These are phyloP conservation scores for Ptychadena robeensis DNA, from an alignment of 2,797 vertebrate species.

Conservation along the genomic window DNA sequence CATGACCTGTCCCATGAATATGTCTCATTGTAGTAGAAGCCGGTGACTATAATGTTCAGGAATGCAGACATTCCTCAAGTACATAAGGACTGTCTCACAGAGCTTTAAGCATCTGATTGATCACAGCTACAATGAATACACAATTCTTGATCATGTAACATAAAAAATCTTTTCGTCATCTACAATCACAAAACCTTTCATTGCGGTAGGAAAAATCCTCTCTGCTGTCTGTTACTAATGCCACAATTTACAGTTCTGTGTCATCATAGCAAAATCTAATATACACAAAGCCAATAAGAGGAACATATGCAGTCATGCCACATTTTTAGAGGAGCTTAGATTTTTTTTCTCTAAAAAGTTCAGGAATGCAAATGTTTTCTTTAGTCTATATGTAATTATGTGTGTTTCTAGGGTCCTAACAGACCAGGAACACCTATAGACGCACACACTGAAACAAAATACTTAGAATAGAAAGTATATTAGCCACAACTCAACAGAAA, in stretches of 20 bases:
- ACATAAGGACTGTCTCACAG: neutral
- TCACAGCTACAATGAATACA: conserved; percentile 4
- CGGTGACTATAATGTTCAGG: conserved; percentile 23
- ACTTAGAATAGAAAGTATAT: too few species aligned
- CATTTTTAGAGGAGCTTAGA: neutral
- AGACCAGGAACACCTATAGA: too few species aligned
- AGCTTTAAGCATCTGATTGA: neutral
- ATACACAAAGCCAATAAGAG: neutral
- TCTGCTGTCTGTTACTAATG: neutral
- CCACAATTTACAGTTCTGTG: neutral
- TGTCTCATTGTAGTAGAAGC: conserved; percentile 5
- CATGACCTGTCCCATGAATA: conserved; percentile 12
- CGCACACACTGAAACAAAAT: too few species aligned
- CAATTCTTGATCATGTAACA: neutral
- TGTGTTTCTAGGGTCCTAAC: too few species aligned
- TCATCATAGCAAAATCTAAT: neutral
- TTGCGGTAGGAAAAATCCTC: neutral
- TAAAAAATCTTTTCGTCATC: neutral
- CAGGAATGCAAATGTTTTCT: neutral
- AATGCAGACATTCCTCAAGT: conserved; percentile 27
- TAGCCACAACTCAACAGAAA: too few species aligned
- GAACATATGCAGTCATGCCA: neutral
- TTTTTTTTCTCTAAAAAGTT: neutral
- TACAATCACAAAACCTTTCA: neutral
- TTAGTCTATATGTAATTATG: neutral